A percentile compares a stretch with the other conserved stretches of the same genome.
phyloP scores from a whole-genome alignment of 2,888 invertebrate species.

The Drosophila mulleri region DNA sequence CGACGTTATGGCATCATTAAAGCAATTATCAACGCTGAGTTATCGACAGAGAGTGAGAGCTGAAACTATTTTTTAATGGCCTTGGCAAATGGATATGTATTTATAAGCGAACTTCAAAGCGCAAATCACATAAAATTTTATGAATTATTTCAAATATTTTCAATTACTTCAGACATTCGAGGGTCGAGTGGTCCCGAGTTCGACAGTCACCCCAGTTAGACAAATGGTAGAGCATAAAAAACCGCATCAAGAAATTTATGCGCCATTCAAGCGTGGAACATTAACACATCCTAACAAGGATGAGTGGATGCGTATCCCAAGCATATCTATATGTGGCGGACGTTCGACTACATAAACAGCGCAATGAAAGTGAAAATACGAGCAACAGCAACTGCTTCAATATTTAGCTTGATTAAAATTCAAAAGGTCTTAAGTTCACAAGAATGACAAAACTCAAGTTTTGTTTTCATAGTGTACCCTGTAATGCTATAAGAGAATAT shows the following conservation, averaged over 20 bases:
- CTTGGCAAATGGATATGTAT: slow-evolving; percentile 37
- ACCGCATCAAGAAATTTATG: slow-evolving; percentile 80
- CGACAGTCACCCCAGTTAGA: slow-evolving; percentile 50
- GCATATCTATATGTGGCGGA: slow-evolving; percentile 22
- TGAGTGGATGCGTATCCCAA: slow-evolving; percentile 12
- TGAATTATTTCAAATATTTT: slow-evolving; percentile 81
- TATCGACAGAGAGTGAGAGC: slow-evolving; percentile 40
- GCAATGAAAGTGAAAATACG: slow-evolving; percentile 73
- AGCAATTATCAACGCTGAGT: slow-evolving; percentile 72
- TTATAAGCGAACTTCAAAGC: slow-evolving; percentile 46
- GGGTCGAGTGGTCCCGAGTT: slow-evolving; percentile 24
- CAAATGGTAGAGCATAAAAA: slow-evolving; percentile 63
- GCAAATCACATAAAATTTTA: slow-evolving; percentile 77
- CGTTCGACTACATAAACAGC: slow-evolving; percentile 58
- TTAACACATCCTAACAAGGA: slow-evolving; percentile 69
- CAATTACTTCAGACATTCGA: slow-evolving; percentile 62
- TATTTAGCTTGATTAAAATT: slow-evolving; percentile 79
- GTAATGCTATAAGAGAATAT: background rate
- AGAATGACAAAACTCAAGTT: slow-evolving; percentile 21
- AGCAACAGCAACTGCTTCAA: slow-evolving; percentile 59
- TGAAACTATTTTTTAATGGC: slow-evolving; percentile 69
- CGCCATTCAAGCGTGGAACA: slow-evolving; percentile 76
- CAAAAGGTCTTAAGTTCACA: slow-evolving; percentile 63
- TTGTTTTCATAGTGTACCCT: slow-evolving; percentile 3
- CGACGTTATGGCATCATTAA: slow-evolving; percentile 77